Percentiles rank a stretch among this genome's conserved stretches.
Evolutionary conservation across 1,140 invertebrate species (phyloP).

Genomic region (Oreohelix idahoensis): DNA sequence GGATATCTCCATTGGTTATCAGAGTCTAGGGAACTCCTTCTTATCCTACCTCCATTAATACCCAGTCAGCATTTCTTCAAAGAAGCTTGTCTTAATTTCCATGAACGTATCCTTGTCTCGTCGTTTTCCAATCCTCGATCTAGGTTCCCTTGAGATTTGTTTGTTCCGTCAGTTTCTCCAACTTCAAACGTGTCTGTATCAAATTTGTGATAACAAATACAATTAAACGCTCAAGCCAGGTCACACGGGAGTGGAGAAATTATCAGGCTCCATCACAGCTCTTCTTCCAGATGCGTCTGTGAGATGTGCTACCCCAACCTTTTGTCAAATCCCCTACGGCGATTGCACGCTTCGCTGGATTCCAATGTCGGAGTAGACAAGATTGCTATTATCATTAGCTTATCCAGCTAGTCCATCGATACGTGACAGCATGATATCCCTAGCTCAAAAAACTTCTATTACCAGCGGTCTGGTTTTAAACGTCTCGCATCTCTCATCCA

Average conservation of each 20-base stretch:
- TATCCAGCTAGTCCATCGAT: slow-evolving; percentile 6
- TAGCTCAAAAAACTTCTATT: neutral
- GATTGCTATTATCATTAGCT: slow-evolving; percentile 1
- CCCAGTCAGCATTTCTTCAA: no score
- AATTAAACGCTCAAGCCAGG: neutral
- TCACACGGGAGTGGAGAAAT: neutral
- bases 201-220: slow-evolving; percentile 21
- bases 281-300: neutral
- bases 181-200: neutral
- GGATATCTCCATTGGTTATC: no score
- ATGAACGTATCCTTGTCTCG: no score
- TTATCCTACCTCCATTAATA: no score
- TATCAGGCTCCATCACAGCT: neutral
- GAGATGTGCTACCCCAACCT: neutral
- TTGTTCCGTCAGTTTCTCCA: neutral
- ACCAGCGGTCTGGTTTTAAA: neutral
- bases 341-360: neutral
- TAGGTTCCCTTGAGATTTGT: neutral
- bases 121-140: no score
- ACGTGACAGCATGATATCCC: neutral
- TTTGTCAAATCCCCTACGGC: slow-evolving; percentile 5
- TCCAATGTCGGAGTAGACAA: slow-evolving; percentile 5
- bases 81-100: no score
- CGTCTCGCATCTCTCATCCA: slow-evolving; percentile 5
- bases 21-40: no score